Evolutionary conservation across 2,113 vertebrate species (phyloP).

Genomic region (Siphamia tubifer): DNA sequence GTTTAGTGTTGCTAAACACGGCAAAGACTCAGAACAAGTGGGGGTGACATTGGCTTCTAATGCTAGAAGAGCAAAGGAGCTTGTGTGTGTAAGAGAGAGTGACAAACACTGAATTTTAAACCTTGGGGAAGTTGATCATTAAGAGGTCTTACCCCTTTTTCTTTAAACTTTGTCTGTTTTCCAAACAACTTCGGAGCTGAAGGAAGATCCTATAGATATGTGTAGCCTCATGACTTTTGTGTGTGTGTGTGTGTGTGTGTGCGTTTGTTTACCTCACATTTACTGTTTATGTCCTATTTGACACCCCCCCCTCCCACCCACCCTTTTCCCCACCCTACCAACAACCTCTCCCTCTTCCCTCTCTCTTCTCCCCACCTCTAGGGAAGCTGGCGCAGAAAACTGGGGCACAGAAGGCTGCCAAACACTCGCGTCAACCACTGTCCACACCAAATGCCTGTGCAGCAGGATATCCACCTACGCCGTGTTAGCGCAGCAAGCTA

Average conservation of each 20-base stretch:
- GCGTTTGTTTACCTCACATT: constrained; percentile 38
- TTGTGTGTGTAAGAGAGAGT: neutral
- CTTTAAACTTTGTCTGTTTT: neutral
- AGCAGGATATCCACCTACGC: constrained; percentile 94
- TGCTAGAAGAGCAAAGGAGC: constrained; percentile 4
- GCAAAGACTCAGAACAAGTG: neutral
- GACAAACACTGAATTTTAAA: constrained; percentile 23
- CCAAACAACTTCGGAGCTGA: neutral
- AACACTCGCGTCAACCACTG: constrained; percentile 89
- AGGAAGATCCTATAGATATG: neutral
- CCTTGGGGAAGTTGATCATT: neutral
- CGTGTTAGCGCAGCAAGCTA: constrained; percentile 92
- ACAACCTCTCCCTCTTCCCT: neutral
- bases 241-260: too few species aligned
- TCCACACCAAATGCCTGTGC: constrained; percentile 97
- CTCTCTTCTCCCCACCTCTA: constrained; percentile 75
- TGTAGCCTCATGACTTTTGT: neutral
- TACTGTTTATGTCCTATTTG: constrained; percentile 42
- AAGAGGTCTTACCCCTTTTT: neutral
- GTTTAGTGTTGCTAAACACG: constrained; percentile 32
- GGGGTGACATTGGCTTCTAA: constrained; percentile 3
- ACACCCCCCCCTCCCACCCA: neutral
- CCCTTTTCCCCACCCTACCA: too few species aligned
- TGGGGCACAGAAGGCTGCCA: constrained; percentile 97
- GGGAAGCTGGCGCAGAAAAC: constrained; percentile 91